Evolutionary conservation across 2,113 vertebrate genomes (phyloP).

Genomic region (Microtus montanus): DNA sequence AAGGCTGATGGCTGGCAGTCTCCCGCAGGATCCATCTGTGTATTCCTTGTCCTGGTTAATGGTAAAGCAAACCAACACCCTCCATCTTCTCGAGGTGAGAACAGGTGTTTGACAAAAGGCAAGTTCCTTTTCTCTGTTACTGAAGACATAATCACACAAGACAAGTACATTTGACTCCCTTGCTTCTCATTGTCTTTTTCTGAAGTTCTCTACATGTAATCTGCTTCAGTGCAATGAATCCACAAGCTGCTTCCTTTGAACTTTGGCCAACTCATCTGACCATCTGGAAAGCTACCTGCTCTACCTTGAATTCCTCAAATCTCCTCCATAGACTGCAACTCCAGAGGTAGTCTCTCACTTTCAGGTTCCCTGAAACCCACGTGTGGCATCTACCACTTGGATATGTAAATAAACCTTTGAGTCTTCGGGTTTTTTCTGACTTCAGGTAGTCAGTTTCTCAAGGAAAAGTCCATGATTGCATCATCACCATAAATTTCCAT

Average conservation of each 20-base stretch:
- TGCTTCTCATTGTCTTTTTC: background rate
- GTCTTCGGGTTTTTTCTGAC: conserved; percentile 31
- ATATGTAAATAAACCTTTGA: background rate
- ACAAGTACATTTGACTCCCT: background rate
- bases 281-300: background rate
- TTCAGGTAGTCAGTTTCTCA: background rate
- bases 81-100: background rate
- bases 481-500: background rate
- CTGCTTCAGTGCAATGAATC: background rate
- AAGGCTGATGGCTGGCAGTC: background rate
- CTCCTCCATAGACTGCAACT: background rate
- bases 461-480: background rate
- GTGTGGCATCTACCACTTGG: background rate
- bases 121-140: background rate
- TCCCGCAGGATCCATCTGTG: background rate
- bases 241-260: background rate
- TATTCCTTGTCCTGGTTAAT: background rate
- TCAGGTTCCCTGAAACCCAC: background rate
- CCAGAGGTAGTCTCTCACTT: background rate
- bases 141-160: background rate
- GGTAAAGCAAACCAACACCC: background rate
- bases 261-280: background rate
- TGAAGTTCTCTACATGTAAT: background rate
- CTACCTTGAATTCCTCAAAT: background rate
- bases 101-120: background rate